Conservation (phyloP, 92 coral and sea anemone species). For the Bergia puertoricense region DNA sequence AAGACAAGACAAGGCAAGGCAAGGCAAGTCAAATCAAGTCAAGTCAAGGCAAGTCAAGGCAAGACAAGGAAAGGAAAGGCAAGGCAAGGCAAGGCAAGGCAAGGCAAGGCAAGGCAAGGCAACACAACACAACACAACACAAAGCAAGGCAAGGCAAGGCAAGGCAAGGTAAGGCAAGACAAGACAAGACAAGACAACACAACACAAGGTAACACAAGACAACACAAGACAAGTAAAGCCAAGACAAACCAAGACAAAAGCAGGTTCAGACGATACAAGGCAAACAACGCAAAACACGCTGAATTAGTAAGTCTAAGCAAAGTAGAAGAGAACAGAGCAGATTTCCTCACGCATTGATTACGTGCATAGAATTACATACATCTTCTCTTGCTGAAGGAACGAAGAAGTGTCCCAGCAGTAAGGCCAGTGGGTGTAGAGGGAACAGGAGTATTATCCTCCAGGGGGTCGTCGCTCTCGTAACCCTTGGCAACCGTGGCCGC, state of each 20-base stretch:
- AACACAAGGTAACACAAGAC: no score
- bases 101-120: background rate
- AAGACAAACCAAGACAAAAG: no score
- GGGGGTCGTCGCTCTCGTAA: constrained; percentile 62
- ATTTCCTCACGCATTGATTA: background rate
- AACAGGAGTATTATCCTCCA: constrained; percentile 55
- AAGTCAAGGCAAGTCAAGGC: background rate
- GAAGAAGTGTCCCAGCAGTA: constrained; percentile 59
- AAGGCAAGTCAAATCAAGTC: background rate
- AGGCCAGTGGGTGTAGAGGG: constrained; percentile 52
- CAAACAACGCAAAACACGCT: background rate
- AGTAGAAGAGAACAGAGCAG: background rate
- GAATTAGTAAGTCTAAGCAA: background rate
- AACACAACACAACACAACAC: background rate
- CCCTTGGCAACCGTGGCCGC: constrained; percentile 38
- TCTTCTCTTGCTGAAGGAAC: constrained; percentile 67
- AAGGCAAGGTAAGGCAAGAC: no score
- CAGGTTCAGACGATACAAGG: background rate
- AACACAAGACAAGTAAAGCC: no score
- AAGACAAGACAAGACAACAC: no score
- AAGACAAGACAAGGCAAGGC: background rate
- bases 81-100: background rate
- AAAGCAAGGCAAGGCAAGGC: background rate
- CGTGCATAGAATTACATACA: constrained; percentile 22
- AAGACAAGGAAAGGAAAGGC: background rate